Base-by-base conservation (phyloP, 2,888 invertebrate genomes). In the Hirtodrosophila alboralis region DNA sequence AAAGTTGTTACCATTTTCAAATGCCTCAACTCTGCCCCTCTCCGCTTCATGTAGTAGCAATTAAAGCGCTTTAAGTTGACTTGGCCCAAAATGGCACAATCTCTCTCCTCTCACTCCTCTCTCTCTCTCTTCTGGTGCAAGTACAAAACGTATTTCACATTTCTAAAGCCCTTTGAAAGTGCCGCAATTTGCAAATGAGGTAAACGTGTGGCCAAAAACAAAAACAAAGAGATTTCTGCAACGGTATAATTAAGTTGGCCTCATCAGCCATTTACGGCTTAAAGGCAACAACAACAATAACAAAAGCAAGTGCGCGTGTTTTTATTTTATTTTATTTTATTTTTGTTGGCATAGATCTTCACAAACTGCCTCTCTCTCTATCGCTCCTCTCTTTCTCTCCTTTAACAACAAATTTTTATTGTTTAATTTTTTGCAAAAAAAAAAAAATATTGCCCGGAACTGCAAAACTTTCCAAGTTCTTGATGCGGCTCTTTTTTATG, bases 161-260 rank as follows among this genome's bases (percentile, higher is more conserved):
- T 38, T 12, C 33, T 49, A 3, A 5, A 44, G 52, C 59, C 58
- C 58, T 79, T 79, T 85, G 61, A 83, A 67, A 67, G 43, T 47
- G 76, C 86, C 80, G 84, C 86, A 70, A 84, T 79, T 85, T 79
- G 86, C 68, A 75, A 76, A 84, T 80, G 69, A 78, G 79, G 67
- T 58, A 64, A 77, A 47, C 53, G 60, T 64, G 47, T 70, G 61
- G 54, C 61, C 61, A 64, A 56, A 63, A 60, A 43, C 47, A 30
- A 61, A 80, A 77, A 70, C 70, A 76, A 79, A 73, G 68, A 75
- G 85, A 54, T 62, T 52, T 59, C 36, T 58, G 75, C 72, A 78
- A 84, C 85, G 80, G 84, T 67, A 83, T 80, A 80, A 80, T 80
- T 80, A 80, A 85, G 62, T 67, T 85, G 73, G 80, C 79, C 70